Evolutionary conservation across 1,140 invertebrate genomes (phyloP).

Genomic region (Drosophila ironensis): DNA sequence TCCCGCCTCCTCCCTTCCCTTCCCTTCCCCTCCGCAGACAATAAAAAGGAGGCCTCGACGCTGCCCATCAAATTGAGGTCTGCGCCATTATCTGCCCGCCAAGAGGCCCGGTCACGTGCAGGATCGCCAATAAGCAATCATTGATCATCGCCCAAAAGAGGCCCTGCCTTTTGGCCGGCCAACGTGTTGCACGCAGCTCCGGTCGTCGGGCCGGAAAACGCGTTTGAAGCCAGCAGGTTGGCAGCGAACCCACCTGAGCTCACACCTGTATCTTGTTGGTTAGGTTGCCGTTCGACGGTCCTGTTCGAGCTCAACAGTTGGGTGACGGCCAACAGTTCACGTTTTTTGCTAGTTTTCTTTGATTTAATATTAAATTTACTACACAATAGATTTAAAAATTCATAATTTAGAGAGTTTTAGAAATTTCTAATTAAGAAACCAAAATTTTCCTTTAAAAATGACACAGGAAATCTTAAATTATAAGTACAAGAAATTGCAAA

Average conservation of each 20-base stretch:
- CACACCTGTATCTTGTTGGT: neutral
- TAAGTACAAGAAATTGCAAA: no score
- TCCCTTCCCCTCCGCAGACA: neutral
- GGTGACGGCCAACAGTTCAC: no score
- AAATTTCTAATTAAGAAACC: no score
- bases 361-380: no score
- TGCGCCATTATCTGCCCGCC: constrained; percentile 29
- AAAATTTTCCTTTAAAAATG: no score
- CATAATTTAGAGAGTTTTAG: no score
- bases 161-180: neutral
- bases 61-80: constrained; percentile 39
- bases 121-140: constrained; percentile 32
- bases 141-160: neutral
- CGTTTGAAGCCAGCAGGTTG: neutral
- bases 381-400: no score
- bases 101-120: constrained; percentile 24
- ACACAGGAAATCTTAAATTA: no score
- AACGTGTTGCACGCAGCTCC: constrained; percentile 24
- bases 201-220: constrained; percentile 37
- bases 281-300: constrained; percentile 11
- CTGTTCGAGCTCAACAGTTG: neutral
- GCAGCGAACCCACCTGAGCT: neutral
- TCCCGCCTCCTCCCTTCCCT: neutral
- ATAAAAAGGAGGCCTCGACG: constrained; percentile 3
- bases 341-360: no score